phyloP scores from a whole-genome alignment of 2,797 vertebrate genomes.

The Bradypodion ventrale region DNA sequence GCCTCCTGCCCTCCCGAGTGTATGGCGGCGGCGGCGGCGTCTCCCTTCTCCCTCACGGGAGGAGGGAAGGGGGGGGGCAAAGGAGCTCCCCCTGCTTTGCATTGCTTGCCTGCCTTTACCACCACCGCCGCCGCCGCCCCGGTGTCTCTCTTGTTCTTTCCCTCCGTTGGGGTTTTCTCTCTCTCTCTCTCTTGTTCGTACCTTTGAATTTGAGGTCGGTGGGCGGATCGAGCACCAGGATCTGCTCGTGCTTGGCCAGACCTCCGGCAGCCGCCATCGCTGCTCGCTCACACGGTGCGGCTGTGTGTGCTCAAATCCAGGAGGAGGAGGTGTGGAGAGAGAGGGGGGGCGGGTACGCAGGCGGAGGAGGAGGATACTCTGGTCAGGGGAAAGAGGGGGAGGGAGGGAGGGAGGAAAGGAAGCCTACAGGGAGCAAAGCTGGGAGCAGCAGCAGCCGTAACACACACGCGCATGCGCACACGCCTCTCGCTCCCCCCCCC shows the following conservation, averaged over 20 bases:
- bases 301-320: conserved; percentile 55
- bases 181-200: conserved; percentile 67
- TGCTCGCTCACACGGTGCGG: conserved; percentile 72
- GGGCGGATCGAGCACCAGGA: conserved; percentile 83
- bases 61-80: too few species aligned
- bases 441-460: conserved; percentile 48
- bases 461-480: background rate
- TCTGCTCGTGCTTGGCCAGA: conserved; percentile 67
- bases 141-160: background rate
- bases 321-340: too few species aligned
- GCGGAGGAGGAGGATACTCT: conserved; percentile 8
- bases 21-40: too few species aligned
- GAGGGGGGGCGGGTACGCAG: conserved; percentile 4
- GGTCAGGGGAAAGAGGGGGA: background rate
- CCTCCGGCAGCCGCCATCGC: conserved; percentile 64
- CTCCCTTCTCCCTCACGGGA: too few species aligned
- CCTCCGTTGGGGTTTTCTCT: conserved; percentile 15
- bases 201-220: conserved; percentile 96
- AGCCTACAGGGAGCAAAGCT: conserved; percentile 36
- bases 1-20: background rate
- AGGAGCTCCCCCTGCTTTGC: background rate
- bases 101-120: too few species aligned
- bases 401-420: conserved; percentile 18
- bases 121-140: background rate
- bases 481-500: too few species aligned